A percentile compares a stretch with the other conserved stretches of the same genome.
These are phyloP conservation scores for Caradrina kadenii DNA, from an alignment of 2,888 invertebrate species.

Conservation along the genomic window DNA sequence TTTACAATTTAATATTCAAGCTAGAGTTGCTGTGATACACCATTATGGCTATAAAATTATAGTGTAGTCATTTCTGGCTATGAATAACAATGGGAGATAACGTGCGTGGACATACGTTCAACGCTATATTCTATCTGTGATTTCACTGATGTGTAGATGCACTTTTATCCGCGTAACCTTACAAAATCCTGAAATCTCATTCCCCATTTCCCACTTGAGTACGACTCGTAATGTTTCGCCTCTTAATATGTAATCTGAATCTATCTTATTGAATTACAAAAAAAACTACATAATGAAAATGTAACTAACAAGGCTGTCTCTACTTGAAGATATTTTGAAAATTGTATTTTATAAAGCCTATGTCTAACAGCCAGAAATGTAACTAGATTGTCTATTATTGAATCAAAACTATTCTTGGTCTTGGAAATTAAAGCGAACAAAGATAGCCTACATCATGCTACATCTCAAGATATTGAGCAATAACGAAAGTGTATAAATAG, in stretches of 20 bases:
- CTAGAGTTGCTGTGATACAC: constrained; percentile 90
- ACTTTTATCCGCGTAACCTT: constrained; percentile 68
- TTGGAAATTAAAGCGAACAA: constrained; percentile 48
- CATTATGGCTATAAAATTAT: constrained; percentile 86
- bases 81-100: constrained; percentile 70
- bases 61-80: constrained; percentile 84
- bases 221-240: constrained; percentile 67
- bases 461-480: constrained; percentile 66
- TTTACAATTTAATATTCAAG: constrained; percentile 88
- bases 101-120: constrained; percentile 66
- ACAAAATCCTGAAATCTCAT: constrained; percentile 55
- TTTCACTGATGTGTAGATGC: constrained; percentile 81
- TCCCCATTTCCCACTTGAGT: constrained; percentile 60
- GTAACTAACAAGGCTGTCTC: constrained; percentile 72
- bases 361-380: constrained; percentile 66
- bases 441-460: constrained; percentile 52
- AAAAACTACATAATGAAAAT: constrained; percentile 63
- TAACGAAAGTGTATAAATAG: constrained; percentile 66
- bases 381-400: constrained; percentile 65
- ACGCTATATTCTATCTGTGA: constrained; percentile 84
- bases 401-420: constrained; percentile 49
- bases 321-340: constrained; percentile 72
- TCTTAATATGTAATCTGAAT: constrained; percentile 64
- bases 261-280: constrained; percentile 57
- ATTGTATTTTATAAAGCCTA: constrained; percentile 70